These are phyloP conservation scores for Gracilinanus agilis DNA, from an alignment of 2,113 vertebrate species.

Conservation along the genomic window DNA sequence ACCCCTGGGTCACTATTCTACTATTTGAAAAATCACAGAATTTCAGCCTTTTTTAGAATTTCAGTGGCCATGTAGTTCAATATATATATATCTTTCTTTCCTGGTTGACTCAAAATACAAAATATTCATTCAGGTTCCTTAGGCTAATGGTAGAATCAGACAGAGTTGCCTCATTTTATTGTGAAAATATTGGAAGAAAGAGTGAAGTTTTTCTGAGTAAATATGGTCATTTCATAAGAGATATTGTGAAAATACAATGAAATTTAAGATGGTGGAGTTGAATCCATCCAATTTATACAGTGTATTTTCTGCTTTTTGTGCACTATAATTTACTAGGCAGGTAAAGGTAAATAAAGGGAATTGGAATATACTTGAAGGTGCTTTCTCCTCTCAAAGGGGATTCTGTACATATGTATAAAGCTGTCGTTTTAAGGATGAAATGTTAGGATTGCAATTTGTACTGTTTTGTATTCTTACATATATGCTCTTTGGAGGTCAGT, in stretches of 20 bases:
- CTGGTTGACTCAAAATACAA: neutral
- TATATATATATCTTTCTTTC: neutral
- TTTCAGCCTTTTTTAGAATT: no score
- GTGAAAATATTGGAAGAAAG: neutral
- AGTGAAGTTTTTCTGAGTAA: neutral
- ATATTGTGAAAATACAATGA: neutral
- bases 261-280: neutral
- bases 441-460: slow-evolving; percentile 53
- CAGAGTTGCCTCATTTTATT: neutral
- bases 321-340: neutral
- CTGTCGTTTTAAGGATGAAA: slow-evolving; percentile 37
- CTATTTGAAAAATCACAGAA: no score
- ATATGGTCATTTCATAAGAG: neutral
- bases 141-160: neutral
- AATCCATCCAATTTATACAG: neutral
- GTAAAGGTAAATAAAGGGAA: neutral
- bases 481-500: slow-evolving; percentile 59
- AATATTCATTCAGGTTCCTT: neutral
- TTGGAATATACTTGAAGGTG: neutral
- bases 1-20: no score
- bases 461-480: slow-evolving; percentile 4
- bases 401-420: slow-evolving; percentile 5
- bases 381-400: neutral
- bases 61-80: neutral
- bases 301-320: neutral